Percentiles rank a stretch among this genome's conserved stretches.
Evolutionary conservation across 2,888 invertebrate species (phyloP).

Genomic region (Leptinotarsa peninsularis): DNA sequence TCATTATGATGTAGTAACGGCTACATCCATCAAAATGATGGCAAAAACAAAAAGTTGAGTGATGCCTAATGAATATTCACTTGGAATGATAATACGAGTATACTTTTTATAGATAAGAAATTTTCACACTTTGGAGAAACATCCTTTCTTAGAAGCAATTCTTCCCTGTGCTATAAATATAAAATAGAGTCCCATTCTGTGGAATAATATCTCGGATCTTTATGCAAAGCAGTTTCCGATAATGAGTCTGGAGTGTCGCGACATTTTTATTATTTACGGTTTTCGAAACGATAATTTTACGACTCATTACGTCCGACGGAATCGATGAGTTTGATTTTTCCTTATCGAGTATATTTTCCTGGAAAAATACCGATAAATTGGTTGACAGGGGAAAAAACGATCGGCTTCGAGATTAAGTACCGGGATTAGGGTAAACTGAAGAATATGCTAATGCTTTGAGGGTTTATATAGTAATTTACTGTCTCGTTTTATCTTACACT

Average conservation of each 20-base stretch:
- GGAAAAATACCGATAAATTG: slow-evolving; percentile 43
- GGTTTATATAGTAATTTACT: slow-evolving; percentile 6
- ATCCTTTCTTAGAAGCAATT: background rate
- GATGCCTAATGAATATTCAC: too few species aligned
- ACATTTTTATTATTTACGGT: slow-evolving; percentile 65
- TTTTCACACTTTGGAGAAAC: too few species aligned
- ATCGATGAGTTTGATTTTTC: slow-evolving; percentile 62
- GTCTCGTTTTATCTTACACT: background rate
- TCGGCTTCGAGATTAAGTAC: slow-evolving; percentile 1
- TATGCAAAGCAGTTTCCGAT: slow-evolving; percentile 67
- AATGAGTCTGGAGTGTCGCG: slow-evolving; percentile 61
- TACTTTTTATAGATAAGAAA: too few species aligned
- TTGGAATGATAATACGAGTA: too few species aligned
- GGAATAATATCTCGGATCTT: slow-evolving; percentile 63
- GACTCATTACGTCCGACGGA: slow-evolving; percentile 65
- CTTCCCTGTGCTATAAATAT: slow-evolving; percentile 50
- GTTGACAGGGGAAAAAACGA: slow-evolving; percentile 20
- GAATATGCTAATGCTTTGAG: slow-evolving; percentile 22
- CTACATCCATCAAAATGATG: too few species aligned
- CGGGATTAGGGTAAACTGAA: slow-evolving; percentile 19
- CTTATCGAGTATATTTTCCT: slow-evolving; percentile 45
- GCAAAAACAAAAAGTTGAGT: too few species aligned
- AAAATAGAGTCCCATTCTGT: slow-evolving; percentile 57
- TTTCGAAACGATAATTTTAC: slow-evolving; percentile 65
- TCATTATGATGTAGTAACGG: too few species aligned